phyloP scores from a whole-genome alignment of 1,140 invertebrate species.

The Zophobas atratus region DNA sequence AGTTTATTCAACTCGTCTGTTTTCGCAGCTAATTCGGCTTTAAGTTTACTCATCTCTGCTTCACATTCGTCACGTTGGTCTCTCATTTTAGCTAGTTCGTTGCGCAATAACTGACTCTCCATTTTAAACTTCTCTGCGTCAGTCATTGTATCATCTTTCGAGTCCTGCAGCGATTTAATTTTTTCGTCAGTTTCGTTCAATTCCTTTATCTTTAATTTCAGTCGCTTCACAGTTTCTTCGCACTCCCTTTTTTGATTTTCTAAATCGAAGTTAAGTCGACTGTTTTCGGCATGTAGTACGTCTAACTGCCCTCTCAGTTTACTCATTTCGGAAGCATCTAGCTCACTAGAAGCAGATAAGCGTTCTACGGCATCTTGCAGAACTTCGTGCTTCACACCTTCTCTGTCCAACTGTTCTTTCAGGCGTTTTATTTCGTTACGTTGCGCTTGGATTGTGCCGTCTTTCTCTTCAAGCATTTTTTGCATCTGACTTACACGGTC shows the following conservation, averaged over 20 bases:
- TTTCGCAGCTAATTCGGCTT: background rate
- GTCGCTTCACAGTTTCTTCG: slow-evolving; percentile 11
- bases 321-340: slow-evolving; percentile 25
- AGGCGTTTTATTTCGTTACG: too few species aligned
- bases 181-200: slow-evolving; percentile 26
- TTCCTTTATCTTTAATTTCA: slow-evolving; percentile 41
- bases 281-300: slow-evolving; percentile 12
- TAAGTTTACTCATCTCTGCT: background rate
- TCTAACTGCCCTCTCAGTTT: slow-evolving; percentile 14
- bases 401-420: too few species aligned
- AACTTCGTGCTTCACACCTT: too few species aligned
- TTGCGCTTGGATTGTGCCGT: too few species aligned
- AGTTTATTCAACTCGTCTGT: background rate
- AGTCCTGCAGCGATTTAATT: slow-evolving; percentile 47
- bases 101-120: background rate
- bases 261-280: slow-evolving; percentile 16
- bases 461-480: background rate
- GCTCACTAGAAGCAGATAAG: background rate
- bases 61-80: slow-evolving; percentile 7
- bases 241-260: slow-evolving; percentile 24
- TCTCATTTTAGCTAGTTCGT: slow-evolving; percentile 15
- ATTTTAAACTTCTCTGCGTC: slow-evolving; percentile 4
- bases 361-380: too few species aligned
- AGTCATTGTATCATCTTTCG: slow-evolving; percentile 7
- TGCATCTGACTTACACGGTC: background rate